phyloP scores from a whole-genome alignment of 2,888 invertebrate species.

The Nasonia oneida region DNA sequence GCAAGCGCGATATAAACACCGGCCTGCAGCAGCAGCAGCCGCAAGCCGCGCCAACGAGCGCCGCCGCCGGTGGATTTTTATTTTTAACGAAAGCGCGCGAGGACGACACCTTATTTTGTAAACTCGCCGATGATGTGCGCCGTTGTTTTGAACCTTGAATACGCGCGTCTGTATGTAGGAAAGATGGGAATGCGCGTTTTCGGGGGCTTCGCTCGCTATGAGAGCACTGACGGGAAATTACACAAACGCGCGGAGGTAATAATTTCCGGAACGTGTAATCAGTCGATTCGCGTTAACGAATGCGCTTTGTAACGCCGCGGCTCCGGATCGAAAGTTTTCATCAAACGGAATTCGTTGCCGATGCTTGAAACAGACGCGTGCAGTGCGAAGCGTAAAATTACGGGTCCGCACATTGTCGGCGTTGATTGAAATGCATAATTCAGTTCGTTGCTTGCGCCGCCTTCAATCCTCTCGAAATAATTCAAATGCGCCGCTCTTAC shows the following conservation, averaged over 20 bases:
- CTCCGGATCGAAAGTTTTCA: slow-evolving; percentile 14
- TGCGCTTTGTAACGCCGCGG: not conserved
- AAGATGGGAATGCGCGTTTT: no score
- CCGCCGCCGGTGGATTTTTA: slow-evolving; percentile 42
- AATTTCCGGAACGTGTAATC: slow-evolving; percentile 10
- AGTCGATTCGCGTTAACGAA: slow-evolving; percentile 11
- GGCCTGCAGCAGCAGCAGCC: not conserved
- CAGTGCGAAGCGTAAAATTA: not conserved
- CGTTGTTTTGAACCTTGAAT: slow-evolving; percentile 2
- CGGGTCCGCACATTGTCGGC: not conserved
- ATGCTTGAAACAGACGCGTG: not conserved
- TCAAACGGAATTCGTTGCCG: not conserved
- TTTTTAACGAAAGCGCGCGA: slow-evolving; percentile 58
- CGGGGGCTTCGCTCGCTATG: no score
- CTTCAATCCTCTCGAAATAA: not conserved
- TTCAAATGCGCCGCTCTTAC: no score
- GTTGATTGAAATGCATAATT: slow-evolving; percentile 7
- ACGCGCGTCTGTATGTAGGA: not conserved
- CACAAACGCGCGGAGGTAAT: slow-evolving; percentile 7
- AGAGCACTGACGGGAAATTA: not conserved
- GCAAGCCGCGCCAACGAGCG: slow-evolving; percentile 15
- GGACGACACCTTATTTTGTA: slow-evolving; percentile 14
- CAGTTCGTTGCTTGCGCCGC: not conserved
- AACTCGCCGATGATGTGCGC: not conserved
- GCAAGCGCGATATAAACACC: slow-evolving; percentile 60